phyloP scores from a whole-genome alignment of 2,888 invertebrate species.

The Callyntrura guangdongensis region DNA sequence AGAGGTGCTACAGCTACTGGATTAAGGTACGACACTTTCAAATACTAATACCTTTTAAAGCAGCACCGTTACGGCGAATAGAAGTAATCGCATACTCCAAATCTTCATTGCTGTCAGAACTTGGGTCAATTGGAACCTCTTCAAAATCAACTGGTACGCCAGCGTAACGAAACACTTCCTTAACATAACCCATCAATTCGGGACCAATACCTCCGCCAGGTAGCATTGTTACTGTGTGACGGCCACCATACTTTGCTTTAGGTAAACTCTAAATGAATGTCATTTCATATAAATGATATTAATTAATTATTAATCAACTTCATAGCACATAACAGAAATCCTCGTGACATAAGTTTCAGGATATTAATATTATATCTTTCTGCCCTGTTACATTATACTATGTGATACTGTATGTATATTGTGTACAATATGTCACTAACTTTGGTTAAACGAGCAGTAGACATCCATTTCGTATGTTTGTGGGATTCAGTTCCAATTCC shows the following conservation, averaged over 20 bases:
- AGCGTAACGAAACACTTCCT: slow-evolving; percentile 97
- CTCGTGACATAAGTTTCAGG: no score
- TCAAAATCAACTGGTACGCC: slow-evolving; percentile 91
- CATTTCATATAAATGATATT: no score
- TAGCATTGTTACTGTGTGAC: slow-evolving; percentile 97
- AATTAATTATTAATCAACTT: no score
- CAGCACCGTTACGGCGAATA: slow-evolving; percentile 98
- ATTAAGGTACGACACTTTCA: not conserved
- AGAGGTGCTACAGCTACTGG: no score
- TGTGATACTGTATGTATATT: no score
- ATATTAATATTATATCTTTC: no score
- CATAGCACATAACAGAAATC: no score
- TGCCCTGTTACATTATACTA: no score
- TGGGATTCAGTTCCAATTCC: slow-evolving; percentile 2
- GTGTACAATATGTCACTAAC: not conserved
- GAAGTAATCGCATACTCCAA: slow-evolving; percentile 97
- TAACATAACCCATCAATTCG: slow-evolving; percentile 86
- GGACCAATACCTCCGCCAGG: slow-evolving; percentile 92
- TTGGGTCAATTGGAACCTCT: slow-evolving; percentile 65
- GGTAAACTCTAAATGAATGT: slow-evolving; percentile 88
- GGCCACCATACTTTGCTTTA: slow-evolving; percentile 96
- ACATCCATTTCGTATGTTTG: not conserved
- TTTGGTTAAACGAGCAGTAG: not conserved
- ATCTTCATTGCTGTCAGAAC: slow-evolving; percentile 86
- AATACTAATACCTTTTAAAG: slow-evolving; percentile 90